Base-by-base conservation (phyloP, 2,888 invertebrate species). In the Pyrocoelia pectoralis region DNA sequence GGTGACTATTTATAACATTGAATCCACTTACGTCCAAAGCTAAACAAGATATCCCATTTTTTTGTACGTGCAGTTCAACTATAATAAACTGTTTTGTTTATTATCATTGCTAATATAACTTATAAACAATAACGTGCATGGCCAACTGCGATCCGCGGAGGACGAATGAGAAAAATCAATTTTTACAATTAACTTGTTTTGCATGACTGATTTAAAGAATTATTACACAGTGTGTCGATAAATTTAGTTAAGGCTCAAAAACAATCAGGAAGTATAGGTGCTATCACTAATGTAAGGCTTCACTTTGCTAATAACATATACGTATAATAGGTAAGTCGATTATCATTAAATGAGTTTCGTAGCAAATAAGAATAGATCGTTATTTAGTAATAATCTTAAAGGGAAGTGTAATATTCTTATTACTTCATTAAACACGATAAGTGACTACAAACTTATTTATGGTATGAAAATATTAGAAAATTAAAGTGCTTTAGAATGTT, bases 381-480 rank as follows among this genome's bases (percentile, higher is more conserved):
- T 33, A 33, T 33, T 33, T 33, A 33, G 33, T 33, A 33, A 33
- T n/a, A 33, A 33, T 33, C 33, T 33, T 33, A 33, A 33, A 33
- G 33, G 33, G 33, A 33, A 33, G 33, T 33, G 24, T 24, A 24
- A 24, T 33, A n/a, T 10, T 33, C 33, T 33, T 33, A 33, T 33
- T 33, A 33, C 33, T 33, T 33, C 33, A 33, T 33, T 33, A 33
- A 33, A 33, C 33, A 33, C 33, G 33, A 3, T 33, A 33, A 33
- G 33, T 33, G 33, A n/a, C 33, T 33, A 33, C 33, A 33, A 33
- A 33, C 33, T 33, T 33, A 33, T 33, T 33, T 33, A 33, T n/a
- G 33, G 33, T n/a, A 33, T 33, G 33, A 33, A 33, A 33, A 33
- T 33, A 33, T 33, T 33, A 33, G 10, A 33, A 33, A 33, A 33